These are phyloP conservation scores for Cyanoramphus novaezelandiae DNA, from an alignment of 2,113 vertebrate genomes.

Conservation along the genomic window DNA sequence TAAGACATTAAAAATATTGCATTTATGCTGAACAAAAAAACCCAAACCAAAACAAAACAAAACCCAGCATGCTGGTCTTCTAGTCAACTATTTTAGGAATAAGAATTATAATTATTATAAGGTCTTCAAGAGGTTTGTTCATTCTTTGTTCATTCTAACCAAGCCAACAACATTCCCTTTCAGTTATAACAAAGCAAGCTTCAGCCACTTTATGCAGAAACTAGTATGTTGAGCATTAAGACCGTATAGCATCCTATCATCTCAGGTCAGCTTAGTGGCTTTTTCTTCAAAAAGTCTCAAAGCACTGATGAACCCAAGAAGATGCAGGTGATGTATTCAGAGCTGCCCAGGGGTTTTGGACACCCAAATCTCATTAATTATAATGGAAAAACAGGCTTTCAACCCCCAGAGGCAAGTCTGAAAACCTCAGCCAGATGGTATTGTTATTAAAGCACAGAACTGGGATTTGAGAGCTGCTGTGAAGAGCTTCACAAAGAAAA, in stretches of 20 bases:
- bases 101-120: not conserved
- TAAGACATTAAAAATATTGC: not conserved
- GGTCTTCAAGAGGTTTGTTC: not conserved
- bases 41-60: not conserved
- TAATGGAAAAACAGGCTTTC: not conserved
- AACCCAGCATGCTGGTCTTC: not conserved
- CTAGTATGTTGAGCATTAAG: not conserved
- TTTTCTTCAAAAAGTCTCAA: not conserved
- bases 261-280: not conserved
- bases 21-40: not conserved
- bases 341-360: constrained; percentile 1
- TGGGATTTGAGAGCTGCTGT: constrained; percentile 31
- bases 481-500: constrained; percentile 9
- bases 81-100: not conserved
- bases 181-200: not conserved
- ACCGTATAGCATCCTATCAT: not conserved
- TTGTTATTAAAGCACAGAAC: constrained; percentile 45
- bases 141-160: not conserved
- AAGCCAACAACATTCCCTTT: not conserved
- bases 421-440: constrained; percentile 56
- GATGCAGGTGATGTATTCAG: not conserved
- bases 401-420: not conserved
- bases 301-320: not conserved
- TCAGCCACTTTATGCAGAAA: not conserved
- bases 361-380: constrained; percentile 60